These are phyloP conservation scores for Idaea straminata DNA, from an alignment of 2,888 invertebrate genomes.

Conservation along the genomic window DNA sequence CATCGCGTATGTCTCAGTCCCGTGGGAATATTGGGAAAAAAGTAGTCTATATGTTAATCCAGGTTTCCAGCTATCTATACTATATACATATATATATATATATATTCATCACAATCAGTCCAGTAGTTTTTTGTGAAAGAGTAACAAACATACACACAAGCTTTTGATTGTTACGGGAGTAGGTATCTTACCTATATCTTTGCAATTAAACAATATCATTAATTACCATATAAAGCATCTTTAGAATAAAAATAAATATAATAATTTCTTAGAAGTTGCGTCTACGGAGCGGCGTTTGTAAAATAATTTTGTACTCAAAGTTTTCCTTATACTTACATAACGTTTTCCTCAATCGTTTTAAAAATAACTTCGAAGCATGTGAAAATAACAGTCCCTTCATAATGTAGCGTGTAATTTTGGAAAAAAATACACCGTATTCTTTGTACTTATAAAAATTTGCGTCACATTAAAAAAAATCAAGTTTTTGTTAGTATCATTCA, in stretches of 20 bases:
- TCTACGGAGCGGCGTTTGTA: neutral
- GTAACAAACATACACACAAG: too few relatives aligned
- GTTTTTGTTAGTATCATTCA: too few relatives aligned
- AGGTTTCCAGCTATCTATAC: too few relatives aligned
- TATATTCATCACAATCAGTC: too few relatives aligned
- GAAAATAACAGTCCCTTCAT: neutral
- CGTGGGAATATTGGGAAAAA: neutral
- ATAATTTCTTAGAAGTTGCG: neutral
- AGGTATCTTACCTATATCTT: neutral
- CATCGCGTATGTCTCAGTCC: too few relatives aligned
- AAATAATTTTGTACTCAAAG: neutral
- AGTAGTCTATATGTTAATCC: neutral
- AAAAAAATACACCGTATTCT: too few relatives aligned
- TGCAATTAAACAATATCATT: neutral
- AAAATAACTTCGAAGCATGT: neutral
- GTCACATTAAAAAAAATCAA: too few relatives aligned
- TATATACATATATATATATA: too few relatives aligned
- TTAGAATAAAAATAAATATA: neutral
- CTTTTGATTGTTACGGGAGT: too few relatives aligned
- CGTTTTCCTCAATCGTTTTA: conserved; percentile 15
- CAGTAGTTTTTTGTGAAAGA: too few relatives aligned
- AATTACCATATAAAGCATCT: neutral
- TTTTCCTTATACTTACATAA: neutral
- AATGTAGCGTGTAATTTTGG: neutral
- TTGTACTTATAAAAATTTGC: too few relatives aligned